Base-by-base conservation (phyloP, 1,140 invertebrate genomes). In the Drosophila fuyamai region DNA sequence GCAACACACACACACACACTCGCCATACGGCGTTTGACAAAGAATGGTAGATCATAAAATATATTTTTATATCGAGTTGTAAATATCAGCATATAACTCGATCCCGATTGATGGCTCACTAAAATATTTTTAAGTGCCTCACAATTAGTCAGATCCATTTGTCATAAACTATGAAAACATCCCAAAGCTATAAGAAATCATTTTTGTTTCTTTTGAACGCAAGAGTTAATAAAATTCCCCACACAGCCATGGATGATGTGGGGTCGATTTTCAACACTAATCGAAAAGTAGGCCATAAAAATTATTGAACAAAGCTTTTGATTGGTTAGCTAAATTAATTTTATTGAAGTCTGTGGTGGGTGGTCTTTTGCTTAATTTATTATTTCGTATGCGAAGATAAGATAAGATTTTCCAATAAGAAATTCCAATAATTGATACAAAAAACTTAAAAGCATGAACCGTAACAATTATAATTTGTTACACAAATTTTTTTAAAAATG, bases 71-170 rank as follows among this genome's bases (percentile, higher is more conserved):
- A 72, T 44, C 29, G 43, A 47, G 43, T 32, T 72, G 63, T 74
- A 74, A 63, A 56, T 73, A 50, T 75, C 32, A 61, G 41, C 38
- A 72, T 46, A 51, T 35, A 16, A 16, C 50, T 18, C 29, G 0
- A 4, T 8, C 23, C 32, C 51, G 35, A 68, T 71, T 59, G 35
- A 59, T 71, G 54, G 62, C 40, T 23, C 41, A 18, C 46, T 74
- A 63, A 75, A 75, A 47, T 59, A 43, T 54, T 58, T 71, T 85
- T 82, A 72, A 76, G 70, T 88, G 82, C 75, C 79, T 51, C 60
- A 82, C 83, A 85, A 85, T 82, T 85, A 82, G 83, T 76, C 79
- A 85, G 73, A 38, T 51, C 53, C 70, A 86, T 71, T 81, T 79
- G 63, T 75, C 78, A 73, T 84, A 86, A 86, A 81, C 51, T 57